Evolutionary conservation across 2,888 invertebrate genomes (phyloP), one percentile per base, ranked within the genome.

Genomic region (Schrankia costaestrigalis): DNA sequence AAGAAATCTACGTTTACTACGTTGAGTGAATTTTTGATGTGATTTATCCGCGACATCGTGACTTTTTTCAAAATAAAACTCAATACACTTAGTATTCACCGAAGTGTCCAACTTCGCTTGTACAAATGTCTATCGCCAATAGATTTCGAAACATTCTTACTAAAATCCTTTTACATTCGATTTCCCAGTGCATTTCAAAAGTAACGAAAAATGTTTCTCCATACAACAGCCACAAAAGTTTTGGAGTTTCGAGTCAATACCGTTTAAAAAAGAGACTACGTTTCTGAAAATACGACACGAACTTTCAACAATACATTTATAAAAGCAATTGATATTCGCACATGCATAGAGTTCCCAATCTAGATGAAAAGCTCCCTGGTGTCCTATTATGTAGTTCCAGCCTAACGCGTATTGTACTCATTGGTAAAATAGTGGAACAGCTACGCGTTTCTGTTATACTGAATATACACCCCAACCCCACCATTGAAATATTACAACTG

Each of bases 381-480:
- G 67, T 36, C 59, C 55, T 50, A 36, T 64, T 50, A 39, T n/a
- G n/a, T n/a, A n/a, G n/a, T 51, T 58, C 46, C 59, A 53, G 50
- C 53, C 38, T 41, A 45, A 61, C 61, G 55, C 63, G 62, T 69
- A 68, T n/a, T 68, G 61, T 61, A 65, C 62, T 57, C 57, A 58
- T 57, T 60, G 52, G 42, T 31, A 30, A 49, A 56, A 63, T 46
- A 42, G 35, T 34, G 44, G 41, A 33, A 46, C 51, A 40, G 40
- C 44, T 37, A 47, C 45, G 45, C 42, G 43, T 31, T 36, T 27
- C 38, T 41, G 29, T 42, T 40, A 39, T 38, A 46, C 32, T 31
- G 11, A 14, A 24, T 29, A 11, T 14, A 15, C 50, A 53, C 46
- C 38, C 41, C 49, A 19, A 14, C 34, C n/a, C n/a, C n/a, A n/a